Conservation (phyloP, 2,797 vertebrate species). For the Dicrostonyx torquatus region DNA sequence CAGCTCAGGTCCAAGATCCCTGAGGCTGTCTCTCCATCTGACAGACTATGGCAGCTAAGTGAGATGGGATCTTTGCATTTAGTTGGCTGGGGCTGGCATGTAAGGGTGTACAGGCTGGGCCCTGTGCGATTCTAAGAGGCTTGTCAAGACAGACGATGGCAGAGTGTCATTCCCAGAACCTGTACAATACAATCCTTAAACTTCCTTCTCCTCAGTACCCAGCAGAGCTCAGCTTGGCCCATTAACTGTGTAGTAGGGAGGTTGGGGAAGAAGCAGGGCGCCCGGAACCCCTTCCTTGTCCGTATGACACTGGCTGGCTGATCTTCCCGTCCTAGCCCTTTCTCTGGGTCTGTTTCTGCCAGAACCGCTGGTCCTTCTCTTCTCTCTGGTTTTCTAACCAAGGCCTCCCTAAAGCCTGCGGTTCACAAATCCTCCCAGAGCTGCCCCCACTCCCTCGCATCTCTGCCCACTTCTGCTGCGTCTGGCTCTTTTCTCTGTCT, state of each 20-base stretch:
- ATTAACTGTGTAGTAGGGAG: not conserved
- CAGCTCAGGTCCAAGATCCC: not conserved
- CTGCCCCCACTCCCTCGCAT: rapidly evolving
- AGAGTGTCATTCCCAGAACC: not conserved
- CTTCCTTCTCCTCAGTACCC: not conserved
- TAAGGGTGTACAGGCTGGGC: not conserved
- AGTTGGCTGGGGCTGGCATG: not conserved
- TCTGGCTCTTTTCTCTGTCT: not conserved
- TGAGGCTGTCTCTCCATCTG: not conserved
- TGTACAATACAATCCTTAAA: not conserved
- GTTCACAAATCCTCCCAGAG: not conserved
- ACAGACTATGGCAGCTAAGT: not conserved
- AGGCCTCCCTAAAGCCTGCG: not conserved
- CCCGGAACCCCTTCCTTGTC: not conserved
- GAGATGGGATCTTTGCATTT: not conserved
- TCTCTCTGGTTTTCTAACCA: not conserved
- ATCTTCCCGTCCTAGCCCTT: too few species aligned
- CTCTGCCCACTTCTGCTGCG: not conserved
- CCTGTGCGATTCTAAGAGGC: not conserved
- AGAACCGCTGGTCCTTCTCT: not conserved
- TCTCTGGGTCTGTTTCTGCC: not conserved
- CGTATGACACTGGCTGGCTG: not conserved
- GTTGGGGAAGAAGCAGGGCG: not conserved
- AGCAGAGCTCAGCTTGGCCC: not conserved
- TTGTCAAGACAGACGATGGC: not conserved